Base-by-base conservation (phyloP, 2,797 vertebrate genomes). In the Cygnus olor region DNA sequence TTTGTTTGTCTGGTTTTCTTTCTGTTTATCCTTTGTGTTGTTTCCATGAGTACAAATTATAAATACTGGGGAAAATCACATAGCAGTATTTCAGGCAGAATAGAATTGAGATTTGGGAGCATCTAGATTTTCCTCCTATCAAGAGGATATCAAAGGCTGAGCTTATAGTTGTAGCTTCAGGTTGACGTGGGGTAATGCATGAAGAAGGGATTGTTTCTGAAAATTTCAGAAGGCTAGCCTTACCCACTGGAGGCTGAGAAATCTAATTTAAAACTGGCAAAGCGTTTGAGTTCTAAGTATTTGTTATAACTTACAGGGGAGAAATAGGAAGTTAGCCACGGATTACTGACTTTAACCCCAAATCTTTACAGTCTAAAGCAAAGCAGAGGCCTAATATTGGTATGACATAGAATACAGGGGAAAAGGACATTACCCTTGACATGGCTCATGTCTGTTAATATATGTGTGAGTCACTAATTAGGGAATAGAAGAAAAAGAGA, bases 81-180 rank as follows among this genome's bases (percentile, higher is more conserved):
- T 1, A 40, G 10, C 1, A 12, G 7, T 36, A 12, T 65, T 94
- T 79, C 38, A 69, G 57, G 3, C 8, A 17, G 44, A 28, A 14
- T 4, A 56, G 3, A 34, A 25, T 9, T 49, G 27, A 34, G 78
- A 64, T 5, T 5, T 85, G 36, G 44, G 45, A 73, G 3, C 30
- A 28, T 0, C 0, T 20, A 81, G 24, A 10, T 86, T 90, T 74
- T 53, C 6, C 5, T 70, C 34, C 45, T 27, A 14, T 5, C 7
- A 61, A 66, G 51, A 84, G 54, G 13, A 81, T 34, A 63, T 36
- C 64, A 76, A 49, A 85, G 32, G 4, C 19, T 83, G 51, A 68
- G 38, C 14, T 78, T 65, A 11, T 1, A 63, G 18, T 6, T 40
- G 5, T 11, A 68, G 3, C 28, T 81, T 72, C 44, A 72, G 32